Evolutionary conservation across 2,888 invertebrate genomes (phyloP), one percentile per base, ranked within the genome.

Genomic region (Chirona hameri): DNA sequence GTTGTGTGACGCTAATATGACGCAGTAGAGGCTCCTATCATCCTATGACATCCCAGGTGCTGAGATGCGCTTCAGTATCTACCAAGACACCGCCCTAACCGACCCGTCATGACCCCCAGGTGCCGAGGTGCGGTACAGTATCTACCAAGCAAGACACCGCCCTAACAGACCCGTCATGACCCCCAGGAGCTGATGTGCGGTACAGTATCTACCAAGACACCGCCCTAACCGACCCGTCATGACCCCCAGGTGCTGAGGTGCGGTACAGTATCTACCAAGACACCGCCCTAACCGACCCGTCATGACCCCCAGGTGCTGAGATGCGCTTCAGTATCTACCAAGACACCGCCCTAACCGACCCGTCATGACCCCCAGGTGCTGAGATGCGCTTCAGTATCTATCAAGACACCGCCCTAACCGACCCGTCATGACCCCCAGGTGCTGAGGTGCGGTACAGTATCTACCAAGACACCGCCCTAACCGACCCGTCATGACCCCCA

Each of bases 381-480:
- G 90, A 91, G 76, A 91, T 94, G 55, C 91, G 92, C 60, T 96
- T 95, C 89, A 93, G 93, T 84, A 94, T 96, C 85, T 92, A 93
- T 85, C n/a, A n/a, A n/a, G n/a, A 7, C 48, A 12, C 48, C 48
- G 48, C 9, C 12, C 48, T 48, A 48, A 48, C 48, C 48, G 48
- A 10, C 12, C 48, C n/a, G n/a, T n/a, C n/a, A n/a, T n/a, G n/a
- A n/a, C 48, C 48, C 48, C 9, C 48, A 86, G 90, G 92, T 84
- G 91, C 91, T 83, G 90, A 91, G 76, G 91, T 94, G 55, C 91
- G 92, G 60, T 96, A 95, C 89, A 93, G 93, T 84, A 94, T 96
- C 85, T 92, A 93, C 85, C n/a, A n/a, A n/a, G 48, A 7, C 48
- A 12, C 48, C 48, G 48, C 9, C 12, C 48, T 48, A 48, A 48